A percentile compares a stretch with the other conserved stretches of the same genome.
Conservation (phyloP, 1,140 invertebrate genomes). For the Drosophila melanica region DNA sequence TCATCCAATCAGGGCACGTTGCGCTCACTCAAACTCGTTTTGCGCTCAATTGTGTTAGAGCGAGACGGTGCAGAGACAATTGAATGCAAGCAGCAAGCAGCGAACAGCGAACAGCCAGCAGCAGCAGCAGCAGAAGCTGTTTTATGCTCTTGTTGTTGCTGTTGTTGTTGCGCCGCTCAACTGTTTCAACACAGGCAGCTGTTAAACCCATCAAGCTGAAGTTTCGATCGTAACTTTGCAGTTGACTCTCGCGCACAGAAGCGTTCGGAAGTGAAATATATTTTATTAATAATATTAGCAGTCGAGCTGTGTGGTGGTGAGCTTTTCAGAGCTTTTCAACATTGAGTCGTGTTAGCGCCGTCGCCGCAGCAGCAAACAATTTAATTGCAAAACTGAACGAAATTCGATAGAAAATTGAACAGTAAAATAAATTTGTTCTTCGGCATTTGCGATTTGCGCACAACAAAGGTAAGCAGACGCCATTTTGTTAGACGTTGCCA, state of each 20-base stretch:
- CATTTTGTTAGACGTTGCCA: constrained; percentile 71
- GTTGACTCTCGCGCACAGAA: constrained; percentile 84
- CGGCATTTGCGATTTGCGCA: constrained; percentile 7
- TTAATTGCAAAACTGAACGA: constrained; percentile 10
- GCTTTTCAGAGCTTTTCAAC: constrained; percentile 16
- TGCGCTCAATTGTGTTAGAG: constrained; percentile 49
- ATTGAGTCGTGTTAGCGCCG: constrained; percentile 24
- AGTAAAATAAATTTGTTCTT: not conserved
- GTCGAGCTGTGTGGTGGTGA: constrained; percentile 20
- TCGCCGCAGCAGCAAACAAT: constrained; percentile 22
- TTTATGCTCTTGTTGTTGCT: constrained; percentile 46
- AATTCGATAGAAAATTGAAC: not conserved
- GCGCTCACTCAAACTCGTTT: constrained; percentile 71
- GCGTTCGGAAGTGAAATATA: constrained; percentile 84
- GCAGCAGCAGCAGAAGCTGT: constrained; percentile 61
- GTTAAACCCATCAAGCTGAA: constrained; percentile 83
- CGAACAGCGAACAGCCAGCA: constrained; percentile 19
- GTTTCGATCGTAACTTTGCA: constrained; percentile 84
- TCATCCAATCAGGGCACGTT: constrained; percentile 58
- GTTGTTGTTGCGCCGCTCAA: constrained; percentile 40
- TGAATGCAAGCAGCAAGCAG: constrained; percentile 39
- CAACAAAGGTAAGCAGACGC: constrained; percentile 54
- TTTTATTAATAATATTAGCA: constrained; percentile 84
- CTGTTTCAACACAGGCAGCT: constrained; percentile 74
- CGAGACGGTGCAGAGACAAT: constrained; percentile 50